Evolutionary conservation across 2,113 vertebrate species (phyloP).

Genomic region (Sceloporus tristichus): DNA sequence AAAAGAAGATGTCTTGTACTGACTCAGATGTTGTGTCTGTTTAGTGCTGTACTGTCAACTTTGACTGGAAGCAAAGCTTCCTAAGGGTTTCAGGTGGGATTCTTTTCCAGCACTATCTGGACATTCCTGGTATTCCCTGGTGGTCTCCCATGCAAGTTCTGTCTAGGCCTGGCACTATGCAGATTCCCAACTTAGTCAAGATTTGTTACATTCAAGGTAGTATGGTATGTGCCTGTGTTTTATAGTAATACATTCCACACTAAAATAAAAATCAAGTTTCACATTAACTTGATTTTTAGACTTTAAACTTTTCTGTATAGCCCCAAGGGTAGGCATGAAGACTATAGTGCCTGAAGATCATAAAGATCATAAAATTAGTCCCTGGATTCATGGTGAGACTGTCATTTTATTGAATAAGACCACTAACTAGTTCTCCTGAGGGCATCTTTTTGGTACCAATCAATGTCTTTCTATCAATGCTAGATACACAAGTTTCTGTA

Average conservation of each 20-base stretch:
- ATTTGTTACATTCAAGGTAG: no score
- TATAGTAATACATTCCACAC: background rate
- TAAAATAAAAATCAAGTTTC: background rate
- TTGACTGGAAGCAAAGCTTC: no score
- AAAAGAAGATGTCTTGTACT: no score
- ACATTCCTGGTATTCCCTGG: no score
- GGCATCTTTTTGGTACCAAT: constrained; percentile 7
- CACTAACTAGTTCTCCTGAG: constrained; percentile 3
- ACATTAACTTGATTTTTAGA: background rate
- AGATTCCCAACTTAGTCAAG: no score
- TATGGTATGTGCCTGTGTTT: background rate
- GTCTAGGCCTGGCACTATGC: no score
- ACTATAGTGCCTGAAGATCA: background rate
- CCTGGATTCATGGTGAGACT: rapidly evolving
- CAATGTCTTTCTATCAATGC: background rate
- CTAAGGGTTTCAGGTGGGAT: no score
- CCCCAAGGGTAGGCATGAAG: background rate
- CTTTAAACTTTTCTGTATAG: background rate
- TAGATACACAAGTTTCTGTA: background rate
- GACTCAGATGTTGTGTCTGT: no score
- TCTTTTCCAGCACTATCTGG: no score
- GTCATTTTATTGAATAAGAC: background rate
- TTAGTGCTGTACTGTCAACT: no score
- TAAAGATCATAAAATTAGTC: background rate
- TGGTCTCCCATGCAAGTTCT: no score